phyloP scores from a whole-genome alignment of 2,797 vertebrate species.

The Lacerta agilis region DNA sequence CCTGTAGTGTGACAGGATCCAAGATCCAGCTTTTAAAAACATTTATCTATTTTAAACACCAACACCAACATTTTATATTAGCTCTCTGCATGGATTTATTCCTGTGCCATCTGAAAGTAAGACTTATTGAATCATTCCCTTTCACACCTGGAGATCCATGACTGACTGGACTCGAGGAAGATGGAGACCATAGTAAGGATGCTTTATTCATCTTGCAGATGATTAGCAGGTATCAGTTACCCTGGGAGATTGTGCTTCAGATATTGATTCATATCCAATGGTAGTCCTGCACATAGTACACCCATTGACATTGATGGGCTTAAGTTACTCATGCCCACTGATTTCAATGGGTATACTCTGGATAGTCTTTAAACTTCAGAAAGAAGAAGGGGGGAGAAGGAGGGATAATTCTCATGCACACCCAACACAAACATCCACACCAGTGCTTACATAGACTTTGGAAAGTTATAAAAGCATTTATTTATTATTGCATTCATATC shows the following conservation, averaged over 20 bases:
- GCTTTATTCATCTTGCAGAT: constrained; percentile 47
- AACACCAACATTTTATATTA: no score
- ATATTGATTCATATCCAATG: no score
- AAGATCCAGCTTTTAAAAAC: neutral
- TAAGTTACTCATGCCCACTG: no score
- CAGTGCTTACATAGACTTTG: neutral
- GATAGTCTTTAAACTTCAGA: constrained; percentile 8
- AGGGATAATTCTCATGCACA: neutral
- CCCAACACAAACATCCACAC: neutral
- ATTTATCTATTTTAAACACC: neutral
- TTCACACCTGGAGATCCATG: constrained; percentile 45
- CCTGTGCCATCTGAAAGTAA: constrained; percentile 43
- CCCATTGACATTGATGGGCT: no score
- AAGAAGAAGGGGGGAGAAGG: constrained; percentile 12
- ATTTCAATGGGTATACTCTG: no score
- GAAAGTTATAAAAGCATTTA: constrained; percentile 46
- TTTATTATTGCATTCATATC: constrained; percentile 15
- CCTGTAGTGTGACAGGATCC: neutral
- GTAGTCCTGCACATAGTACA: no score
- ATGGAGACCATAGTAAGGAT: constrained; percentile 65
- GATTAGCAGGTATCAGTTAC: constrained; percentile 78
- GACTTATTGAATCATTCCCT: constrained; percentile 25
- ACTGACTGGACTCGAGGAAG: constrained; percentile 60
- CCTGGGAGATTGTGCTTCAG: constrained; percentile 68
- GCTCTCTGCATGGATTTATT: neutral